phyloP scores from a whole-genome alignment of 2,888 invertebrate genomes.

The Melinaea marsaeus region DNA sequence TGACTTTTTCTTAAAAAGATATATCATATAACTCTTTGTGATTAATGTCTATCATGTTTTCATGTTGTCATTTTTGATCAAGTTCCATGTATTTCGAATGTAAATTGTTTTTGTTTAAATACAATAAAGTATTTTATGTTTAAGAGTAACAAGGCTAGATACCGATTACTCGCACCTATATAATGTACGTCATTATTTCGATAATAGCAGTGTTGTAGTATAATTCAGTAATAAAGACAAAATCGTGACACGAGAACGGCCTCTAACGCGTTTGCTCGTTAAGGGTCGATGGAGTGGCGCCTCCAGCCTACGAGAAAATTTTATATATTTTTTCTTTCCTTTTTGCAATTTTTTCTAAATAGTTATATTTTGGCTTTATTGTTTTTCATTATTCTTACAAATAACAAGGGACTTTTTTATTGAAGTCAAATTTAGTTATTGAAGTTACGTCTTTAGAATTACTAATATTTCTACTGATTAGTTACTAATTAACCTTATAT shows the following conservation, averaged over 20 bases:
- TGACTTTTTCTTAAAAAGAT: too few relatives aligned
- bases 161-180: background rate
- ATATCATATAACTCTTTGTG: too few relatives aligned
- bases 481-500: too few relatives aligned
- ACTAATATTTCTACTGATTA: too few relatives aligned
- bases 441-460: too few relatives aligned
- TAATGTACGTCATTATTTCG: slow-evolving; percentile 1
- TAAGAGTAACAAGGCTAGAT: background rate
- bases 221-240: slow-evolving; percentile 25
- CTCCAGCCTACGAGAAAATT: slow-evolving; percentile 10
- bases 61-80: too few relatives aligned
- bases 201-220: slow-evolving; percentile 14
- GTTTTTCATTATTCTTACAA: background rate
- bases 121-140: background rate
- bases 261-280: slow-evolving; percentile 25
- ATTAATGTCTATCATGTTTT: too few relatives aligned
- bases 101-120: too few relatives aligned
- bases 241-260: slow-evolving; percentile 18
- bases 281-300: slow-evolving; percentile 12
- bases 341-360: background rate
- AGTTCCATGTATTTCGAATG: too few relatives aligned
- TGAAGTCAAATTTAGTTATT: too few relatives aligned
- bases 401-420: background rate
- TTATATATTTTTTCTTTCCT: background rate
- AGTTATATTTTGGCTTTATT: background rate